Conservation (phyloP, 2,797 vertebrate species). For the Forpus xanthops region DNA sequence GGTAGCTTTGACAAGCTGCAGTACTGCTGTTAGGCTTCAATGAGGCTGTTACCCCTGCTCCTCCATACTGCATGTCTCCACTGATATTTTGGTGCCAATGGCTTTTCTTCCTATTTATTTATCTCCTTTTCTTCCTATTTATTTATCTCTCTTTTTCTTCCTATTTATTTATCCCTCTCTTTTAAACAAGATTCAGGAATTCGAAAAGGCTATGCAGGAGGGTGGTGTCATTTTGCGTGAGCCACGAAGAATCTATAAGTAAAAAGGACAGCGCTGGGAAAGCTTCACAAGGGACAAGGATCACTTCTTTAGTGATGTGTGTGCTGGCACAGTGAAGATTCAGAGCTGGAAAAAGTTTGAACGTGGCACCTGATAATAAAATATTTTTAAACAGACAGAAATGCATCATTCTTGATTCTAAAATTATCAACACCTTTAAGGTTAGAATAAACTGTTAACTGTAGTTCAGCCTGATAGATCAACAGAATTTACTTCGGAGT, state of each 20-base stretch:
- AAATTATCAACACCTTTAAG: neutral
- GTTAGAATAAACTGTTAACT: neutral
- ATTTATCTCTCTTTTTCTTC: neutral
- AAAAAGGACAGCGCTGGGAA: neutral
- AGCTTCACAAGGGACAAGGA: neutral
- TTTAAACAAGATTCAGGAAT: conserved; percentile 82
- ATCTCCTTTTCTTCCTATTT: neutral
- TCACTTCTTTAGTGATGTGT: neutral
- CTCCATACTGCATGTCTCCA: neutral
- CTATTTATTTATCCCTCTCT: neutral
- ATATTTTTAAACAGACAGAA: neutral
- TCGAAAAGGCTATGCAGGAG: conserved; percentile 84
- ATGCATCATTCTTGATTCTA: neutral
- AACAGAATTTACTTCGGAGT: neutral
- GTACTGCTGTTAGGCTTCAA: neutral
- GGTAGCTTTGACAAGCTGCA: neutral
- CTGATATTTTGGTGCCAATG: neutral
- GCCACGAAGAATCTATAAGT: conserved; percentile 83
- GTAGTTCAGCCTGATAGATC: neutral
- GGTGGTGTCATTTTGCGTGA: conserved; percentile 87
- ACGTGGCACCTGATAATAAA: conserved; percentile 14
- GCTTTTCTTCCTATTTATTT: neutral
- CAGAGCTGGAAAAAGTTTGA: neutral
- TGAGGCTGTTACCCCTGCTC: neutral
- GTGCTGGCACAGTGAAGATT: neutral